Conservation (phyloP, 1,140 invertebrate genomes). For the Listronotus bonariensis region DNA sequence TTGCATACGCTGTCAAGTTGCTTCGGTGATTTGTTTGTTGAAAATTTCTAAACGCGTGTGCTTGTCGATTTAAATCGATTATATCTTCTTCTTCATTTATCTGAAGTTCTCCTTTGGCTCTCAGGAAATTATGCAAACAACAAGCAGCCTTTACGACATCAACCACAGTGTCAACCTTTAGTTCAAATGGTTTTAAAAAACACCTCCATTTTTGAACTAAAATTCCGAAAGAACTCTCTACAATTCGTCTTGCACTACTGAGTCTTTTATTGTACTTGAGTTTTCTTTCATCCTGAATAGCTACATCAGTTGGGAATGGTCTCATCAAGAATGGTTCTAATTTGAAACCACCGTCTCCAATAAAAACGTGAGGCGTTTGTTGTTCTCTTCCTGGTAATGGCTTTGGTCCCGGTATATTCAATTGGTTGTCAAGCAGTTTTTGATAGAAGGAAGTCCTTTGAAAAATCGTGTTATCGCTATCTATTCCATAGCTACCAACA, state of each 20-base stretch:
- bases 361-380: slow-evolving; percentile 35
- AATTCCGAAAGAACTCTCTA: slow-evolving; percentile 26
- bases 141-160: slow-evolving; percentile 48
- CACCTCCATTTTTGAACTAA: slow-evolving; percentile 31
- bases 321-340: slow-evolving; percentile 51
- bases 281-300: slow-evolving; percentile 36
- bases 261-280: slow-evolving; percentile 30
- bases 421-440: slow-evolving; percentile 7
- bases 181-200: slow-evolving; percentile 51
- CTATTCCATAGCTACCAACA: no score
- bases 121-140: slow-evolving; percentile 51
- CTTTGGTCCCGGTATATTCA: slow-evolving; percentile 1
- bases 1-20: slow-evolving; percentile 1
- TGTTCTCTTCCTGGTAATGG: slow-evolving; percentile 3
- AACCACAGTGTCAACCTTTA: slow-evolving; percentile 48
- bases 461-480: slow-evolving; percentile 7
- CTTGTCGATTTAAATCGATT: slow-evolving; percentile 1
- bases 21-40: slow-evolving; percentile 9
- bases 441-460: slow-evolving; percentile 3
- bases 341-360: slow-evolving; percentile 54
- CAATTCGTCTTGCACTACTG: slow-evolving; percentile 22
- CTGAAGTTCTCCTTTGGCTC: slow-evolving; percentile 35
- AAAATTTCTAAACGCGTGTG: slow-evolving; percentile 1
- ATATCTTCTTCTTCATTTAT: slow-evolving; percentile 23
- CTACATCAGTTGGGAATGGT: no score